These are phyloP conservation scores for Agrochola circellaris DNA, from an alignment of 2,888 invertebrate species.

Conservation along the genomic window DNA sequence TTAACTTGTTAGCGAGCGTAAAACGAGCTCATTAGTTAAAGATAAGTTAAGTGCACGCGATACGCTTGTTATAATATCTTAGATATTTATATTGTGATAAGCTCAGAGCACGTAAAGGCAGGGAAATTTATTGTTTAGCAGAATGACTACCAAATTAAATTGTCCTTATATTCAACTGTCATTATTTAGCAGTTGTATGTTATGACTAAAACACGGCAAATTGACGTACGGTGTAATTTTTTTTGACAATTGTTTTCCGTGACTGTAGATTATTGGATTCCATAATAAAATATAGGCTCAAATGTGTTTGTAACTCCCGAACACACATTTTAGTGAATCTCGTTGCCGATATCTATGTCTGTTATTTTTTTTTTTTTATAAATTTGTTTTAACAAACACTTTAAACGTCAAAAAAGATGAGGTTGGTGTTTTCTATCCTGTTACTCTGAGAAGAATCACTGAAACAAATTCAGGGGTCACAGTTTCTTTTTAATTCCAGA, in stretches of 20 bases:
- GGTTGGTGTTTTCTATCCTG: no score
- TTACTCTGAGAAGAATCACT: no score
- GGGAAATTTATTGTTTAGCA: not conserved
- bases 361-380: not conserved
- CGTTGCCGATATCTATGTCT: no score
- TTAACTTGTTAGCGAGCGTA: conserved; percentile 4
- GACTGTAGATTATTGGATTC: not conserved
- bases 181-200: not conserved
- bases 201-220: not conserved
- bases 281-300: not conserved
- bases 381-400: no score
- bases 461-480: no score
- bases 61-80: not conserved
- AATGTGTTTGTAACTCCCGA: not conserved
- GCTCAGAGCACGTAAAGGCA: not conserved
- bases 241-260: no score
- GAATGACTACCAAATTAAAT: not conserved
- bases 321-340: not conserved
- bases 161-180: not conserved
- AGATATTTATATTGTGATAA: not conserved
- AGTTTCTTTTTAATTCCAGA: no score
- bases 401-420: no score
- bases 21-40: conserved; percentile 5
- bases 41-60: not conserved
- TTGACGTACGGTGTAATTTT: not conserved